Conservation (phyloP, 2,113 vertebrate genomes). For the Canis aureus region DNA sequence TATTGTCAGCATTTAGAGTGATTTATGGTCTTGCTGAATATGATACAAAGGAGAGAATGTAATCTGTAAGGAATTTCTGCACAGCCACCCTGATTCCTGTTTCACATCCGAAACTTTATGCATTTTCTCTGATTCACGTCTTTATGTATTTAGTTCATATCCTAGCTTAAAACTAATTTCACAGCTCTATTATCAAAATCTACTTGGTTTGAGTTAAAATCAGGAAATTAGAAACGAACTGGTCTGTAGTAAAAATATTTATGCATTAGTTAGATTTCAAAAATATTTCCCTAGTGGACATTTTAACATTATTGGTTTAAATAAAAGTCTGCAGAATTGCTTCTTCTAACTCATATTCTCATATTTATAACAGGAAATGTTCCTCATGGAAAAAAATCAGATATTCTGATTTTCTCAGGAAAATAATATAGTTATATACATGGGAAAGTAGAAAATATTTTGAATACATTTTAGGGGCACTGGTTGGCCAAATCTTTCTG, state of each 20-base stretch:
- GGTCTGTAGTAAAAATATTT: constrained; percentile 51
- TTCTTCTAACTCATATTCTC: constrained; percentile 37
- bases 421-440: background rate
- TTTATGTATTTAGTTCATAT: constrained; percentile 43
- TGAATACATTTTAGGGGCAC: background rate
- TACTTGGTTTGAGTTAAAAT: constrained; percentile 44
- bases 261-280: constrained; percentile 41
- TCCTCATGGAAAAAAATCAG: background rate
- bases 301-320: constrained; percentile 23
- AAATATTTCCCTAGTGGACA: constrained; percentile 21
- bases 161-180: constrained; percentile 43
- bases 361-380: background rate
- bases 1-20: constrained; percentile 32
- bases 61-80: background rate
- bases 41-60: background rate
- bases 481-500: background rate
- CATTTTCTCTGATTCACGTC: background rate
- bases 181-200: constrained; percentile 41
- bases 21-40: background rate
- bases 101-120: background rate
- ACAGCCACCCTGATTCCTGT: background rate
- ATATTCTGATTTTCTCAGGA: background rate
- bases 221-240: constrained; percentile 33
- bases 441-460: background rate
- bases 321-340: background rate